phyloP scores from a whole-genome alignment of 2,888 invertebrate species.

The Chrysomela aeneicollis region DNA sequence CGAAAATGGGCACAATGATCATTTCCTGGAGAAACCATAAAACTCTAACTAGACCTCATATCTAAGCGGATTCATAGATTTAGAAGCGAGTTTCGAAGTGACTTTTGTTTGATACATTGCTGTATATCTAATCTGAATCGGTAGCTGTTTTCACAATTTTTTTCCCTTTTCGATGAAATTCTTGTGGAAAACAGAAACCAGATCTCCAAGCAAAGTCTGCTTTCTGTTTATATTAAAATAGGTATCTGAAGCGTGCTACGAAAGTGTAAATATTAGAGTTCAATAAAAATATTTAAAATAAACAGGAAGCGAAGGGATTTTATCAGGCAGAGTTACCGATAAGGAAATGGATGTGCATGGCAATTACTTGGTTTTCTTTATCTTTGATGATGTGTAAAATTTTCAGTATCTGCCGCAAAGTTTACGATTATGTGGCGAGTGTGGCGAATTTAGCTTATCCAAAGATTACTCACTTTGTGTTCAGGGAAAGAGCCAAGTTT shows the following conservation, averaged over 20 bases:
- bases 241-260: slow-evolving; percentile 17
- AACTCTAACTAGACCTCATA: too few relatives aligned
- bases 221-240: slow-evolving; percentile 17
- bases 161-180: neutral
- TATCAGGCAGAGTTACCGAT: neutral
- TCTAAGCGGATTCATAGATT: too few relatives aligned
- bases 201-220: slow-evolving; percentile 4
- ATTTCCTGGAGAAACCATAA: too few relatives aligned
- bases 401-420: too few relatives aligned
- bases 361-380: too few relatives aligned
- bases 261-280: slow-evolving; percentile 12
- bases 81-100: too few relatives aligned
- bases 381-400: too few relatives aligned
- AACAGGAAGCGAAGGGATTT: neutral
- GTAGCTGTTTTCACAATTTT: neutral
- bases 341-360: neutral
- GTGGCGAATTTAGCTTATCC: too few relatives aligned
- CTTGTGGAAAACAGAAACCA: neutral
- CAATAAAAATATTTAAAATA: neutral
- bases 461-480: neutral
- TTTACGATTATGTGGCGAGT: too few relatives aligned
- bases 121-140: too few relatives aligned
- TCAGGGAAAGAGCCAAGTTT: neutral
- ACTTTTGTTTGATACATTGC: too few relatives aligned
- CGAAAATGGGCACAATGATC: too few relatives aligned